phyloP scores from a whole-genome alignment of 2,113 vertebrate species.

The Neolamprologus modestus region DNA sequence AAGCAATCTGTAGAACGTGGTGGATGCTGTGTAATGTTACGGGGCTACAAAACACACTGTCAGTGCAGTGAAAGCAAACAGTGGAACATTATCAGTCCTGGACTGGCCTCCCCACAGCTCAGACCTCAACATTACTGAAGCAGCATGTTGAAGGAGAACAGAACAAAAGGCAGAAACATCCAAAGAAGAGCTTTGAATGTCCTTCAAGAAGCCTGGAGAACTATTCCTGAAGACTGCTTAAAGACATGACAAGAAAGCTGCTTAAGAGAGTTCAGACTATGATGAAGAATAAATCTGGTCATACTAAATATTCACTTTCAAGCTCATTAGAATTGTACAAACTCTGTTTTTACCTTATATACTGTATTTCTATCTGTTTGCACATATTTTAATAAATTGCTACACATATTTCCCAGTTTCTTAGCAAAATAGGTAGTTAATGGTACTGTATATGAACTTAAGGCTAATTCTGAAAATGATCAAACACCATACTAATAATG shows the following conservation, averaged over 20 bases:
- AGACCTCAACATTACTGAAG: neutral
- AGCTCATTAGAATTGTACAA: neutral
- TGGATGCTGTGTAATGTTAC: neutral
- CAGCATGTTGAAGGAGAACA: neutral
- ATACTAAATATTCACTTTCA: neutral
- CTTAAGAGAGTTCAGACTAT: neutral
- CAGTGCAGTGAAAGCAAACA: neutral
- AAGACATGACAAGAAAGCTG: neutral
- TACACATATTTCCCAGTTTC: neutral
- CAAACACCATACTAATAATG: neutral
- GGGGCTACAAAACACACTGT: neutral
- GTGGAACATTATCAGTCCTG: neutral
- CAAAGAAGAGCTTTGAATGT: neutral
- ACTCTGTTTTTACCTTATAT: neutral
- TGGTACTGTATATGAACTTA: neutral
- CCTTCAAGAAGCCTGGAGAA: neutral
- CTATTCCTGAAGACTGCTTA: neutral
- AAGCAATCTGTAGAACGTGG: neutral
- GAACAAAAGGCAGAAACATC: neutral
- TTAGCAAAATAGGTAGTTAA: rapidly evolving
- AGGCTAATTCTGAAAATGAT: neutral
- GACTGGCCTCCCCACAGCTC: neutral
- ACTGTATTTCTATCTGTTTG: neutral
- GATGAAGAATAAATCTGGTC: too few species aligned
- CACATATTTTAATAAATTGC: neutral